phyloP scores from a whole-genome alignment of 2,888 invertebrate species.

The Dasysyrphus tricinctus region DNA sequence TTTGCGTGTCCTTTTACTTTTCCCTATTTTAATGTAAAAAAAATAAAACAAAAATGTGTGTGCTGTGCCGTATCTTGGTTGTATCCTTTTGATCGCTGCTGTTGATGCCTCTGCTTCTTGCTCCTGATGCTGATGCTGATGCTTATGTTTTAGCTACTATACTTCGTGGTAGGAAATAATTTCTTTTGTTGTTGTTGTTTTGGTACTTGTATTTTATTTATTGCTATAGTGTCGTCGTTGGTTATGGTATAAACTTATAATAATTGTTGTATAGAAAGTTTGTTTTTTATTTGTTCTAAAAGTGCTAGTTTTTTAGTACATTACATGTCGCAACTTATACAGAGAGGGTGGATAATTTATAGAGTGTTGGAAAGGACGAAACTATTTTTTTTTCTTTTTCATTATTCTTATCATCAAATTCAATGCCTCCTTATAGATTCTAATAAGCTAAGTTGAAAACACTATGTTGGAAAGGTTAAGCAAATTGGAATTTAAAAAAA shows the following conservation, averaged over 20 bases:
- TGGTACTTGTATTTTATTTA: constrained; percentile 52
- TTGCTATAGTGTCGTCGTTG: constrained; percentile 60
- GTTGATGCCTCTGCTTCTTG: constrained; percentile 3
- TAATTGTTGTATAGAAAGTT: constrained; percentile 62
- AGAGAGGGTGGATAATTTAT: constrained; percentile 28
- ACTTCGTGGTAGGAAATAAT: constrained; percentile 35
- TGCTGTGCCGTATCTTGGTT: constrained; percentile 31
- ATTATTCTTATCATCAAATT: constrained; percentile 42
- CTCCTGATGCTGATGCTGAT: constrained; percentile 8
- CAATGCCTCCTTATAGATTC: constrained; percentile 41
- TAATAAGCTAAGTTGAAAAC: neutral
- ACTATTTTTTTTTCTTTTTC: constrained; percentile 29
- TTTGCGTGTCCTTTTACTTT: constrained; percentile 34
- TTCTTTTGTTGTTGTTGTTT: constrained; percentile 43
- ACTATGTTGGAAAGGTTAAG: constrained; percentile 19
- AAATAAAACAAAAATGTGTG: constrained; percentile 12
- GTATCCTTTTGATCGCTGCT: constrained; percentile 40
- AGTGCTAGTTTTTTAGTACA: constrained; percentile 66
- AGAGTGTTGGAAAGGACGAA: constrained; percentile 46
- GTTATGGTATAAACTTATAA: constrained; percentile 59
- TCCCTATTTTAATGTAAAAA: neutral
- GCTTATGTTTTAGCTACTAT: constrained; percentile 21
- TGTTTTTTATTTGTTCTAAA: constrained; percentile 68
- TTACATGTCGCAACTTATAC: constrained; percentile 64
- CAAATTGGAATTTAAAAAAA: constrained; percentile 20